These are phyloP conservation scores for Stenodema calcarata DNA, from an alignment of 2,888 invertebrate species.

Conservation along the genomic window DNA sequence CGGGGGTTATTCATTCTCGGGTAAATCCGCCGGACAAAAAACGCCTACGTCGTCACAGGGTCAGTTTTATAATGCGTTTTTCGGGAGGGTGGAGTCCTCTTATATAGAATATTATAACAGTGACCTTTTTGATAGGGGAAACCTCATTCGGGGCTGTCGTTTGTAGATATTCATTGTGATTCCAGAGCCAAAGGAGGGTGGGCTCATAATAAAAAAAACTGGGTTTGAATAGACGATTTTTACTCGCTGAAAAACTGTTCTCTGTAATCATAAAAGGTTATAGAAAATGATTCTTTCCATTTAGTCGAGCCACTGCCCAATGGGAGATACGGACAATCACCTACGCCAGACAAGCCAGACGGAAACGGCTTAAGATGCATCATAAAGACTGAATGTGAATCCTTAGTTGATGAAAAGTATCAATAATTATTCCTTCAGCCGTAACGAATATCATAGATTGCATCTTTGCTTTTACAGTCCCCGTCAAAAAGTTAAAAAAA, in stretches of 20 bases:
- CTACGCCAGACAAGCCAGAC: too few relatives aligned
- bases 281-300: not conserved
- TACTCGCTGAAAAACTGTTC: not conserved
- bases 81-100: not conserved
- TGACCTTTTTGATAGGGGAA: not conserved
- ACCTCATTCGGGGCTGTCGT: not conserved
- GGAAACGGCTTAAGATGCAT: too few relatives aligned
- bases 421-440: too few relatives aligned
- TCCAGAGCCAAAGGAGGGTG: not conserved
- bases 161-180: not conserved
- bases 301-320: not conserved
- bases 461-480: too few relatives aligned
- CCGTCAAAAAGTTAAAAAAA: too few relatives aligned
- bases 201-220: not conserved
- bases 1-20: not conserved
- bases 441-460: too few relatives aligned
- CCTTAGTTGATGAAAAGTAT: too few relatives aligned
- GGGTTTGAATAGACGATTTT: not conserved
- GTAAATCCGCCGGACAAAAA: not conserved
- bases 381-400: too few relatives aligned
- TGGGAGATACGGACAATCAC: too few relatives aligned
- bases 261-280: not conserved
- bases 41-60: not conserved
- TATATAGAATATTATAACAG: constrained; percentile 13
- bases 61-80: constrained; percentile 17